Conservation (phyloP, 2,888 invertebrate genomes). For the Dinocampus coccinellae region DNA sequence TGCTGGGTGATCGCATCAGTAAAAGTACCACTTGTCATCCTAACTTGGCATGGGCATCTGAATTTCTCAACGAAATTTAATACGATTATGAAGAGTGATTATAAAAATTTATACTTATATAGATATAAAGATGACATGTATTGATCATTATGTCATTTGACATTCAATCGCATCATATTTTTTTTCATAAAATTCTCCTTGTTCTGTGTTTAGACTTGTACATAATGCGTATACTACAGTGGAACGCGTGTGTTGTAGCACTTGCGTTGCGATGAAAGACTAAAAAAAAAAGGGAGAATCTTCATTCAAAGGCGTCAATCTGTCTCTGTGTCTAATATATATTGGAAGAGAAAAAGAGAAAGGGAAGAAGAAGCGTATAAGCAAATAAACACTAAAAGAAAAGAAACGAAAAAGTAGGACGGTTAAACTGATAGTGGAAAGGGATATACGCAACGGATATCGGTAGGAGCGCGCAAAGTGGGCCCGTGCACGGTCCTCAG, state of each 20-base stretch:
- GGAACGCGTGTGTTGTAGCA: conserved; percentile 42
- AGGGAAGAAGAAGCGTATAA: conserved; percentile 14
- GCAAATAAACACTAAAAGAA: no score
- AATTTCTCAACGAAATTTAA: no score
- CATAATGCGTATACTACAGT: conserved; percentile 9
- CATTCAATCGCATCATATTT: not conserved
- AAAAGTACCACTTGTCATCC: not conserved
- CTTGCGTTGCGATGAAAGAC: conserved; percentile 41
- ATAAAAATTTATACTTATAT: no score
- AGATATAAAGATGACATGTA: no score
- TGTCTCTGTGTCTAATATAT: conserved; percentile 47
- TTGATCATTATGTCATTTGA: no score
- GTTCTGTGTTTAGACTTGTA: not conserved
- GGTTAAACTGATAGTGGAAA: conserved; percentile 14
- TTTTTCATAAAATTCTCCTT: conserved; percentile 18
- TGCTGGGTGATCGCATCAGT: not conserved
- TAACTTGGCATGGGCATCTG: not conserved
- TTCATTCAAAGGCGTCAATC: conserved; percentile 60
- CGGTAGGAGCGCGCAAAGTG: not conserved
- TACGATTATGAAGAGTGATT: no score
- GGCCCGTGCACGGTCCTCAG: not conserved
- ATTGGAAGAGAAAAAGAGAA: conserved; percentile 24
- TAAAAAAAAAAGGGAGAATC: conserved; percentile 51
- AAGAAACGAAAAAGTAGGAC: conserved; percentile 5
- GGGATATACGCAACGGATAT: not conserved